Percentiles rank a stretch among this genome's conserved stretches.
Evolutionary conservation across 2,888 invertebrate genomes (phyloP).

Genomic region (Drosophila engyochracea): DNA sequence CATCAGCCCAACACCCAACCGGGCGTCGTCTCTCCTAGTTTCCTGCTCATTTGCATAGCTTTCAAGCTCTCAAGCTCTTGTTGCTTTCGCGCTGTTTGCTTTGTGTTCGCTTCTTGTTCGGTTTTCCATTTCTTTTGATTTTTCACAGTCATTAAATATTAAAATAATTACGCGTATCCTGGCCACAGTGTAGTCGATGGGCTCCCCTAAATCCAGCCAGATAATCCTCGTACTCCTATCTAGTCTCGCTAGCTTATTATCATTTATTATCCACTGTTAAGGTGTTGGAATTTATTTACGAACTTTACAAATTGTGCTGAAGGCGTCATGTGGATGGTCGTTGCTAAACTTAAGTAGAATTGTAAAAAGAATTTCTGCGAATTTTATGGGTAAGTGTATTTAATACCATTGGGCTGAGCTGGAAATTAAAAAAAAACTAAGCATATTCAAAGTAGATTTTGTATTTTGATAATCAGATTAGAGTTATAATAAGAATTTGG

Average conservation of each 20-base stretch:
- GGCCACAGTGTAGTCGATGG: conserved; percentile 7
- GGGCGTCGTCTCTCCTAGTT: background rate
- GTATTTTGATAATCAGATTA: background rate
- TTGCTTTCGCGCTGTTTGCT: conserved; percentile 6
- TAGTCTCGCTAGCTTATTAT: conserved; percentile 54
- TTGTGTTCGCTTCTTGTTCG: background rate
- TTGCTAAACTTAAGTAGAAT: conserved; percentile 3
- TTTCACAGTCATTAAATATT: conserved; percentile 67
- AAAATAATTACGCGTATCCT: conserved; percentile 64
- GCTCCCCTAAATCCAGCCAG: background rate
- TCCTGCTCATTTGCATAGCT: conserved; percentile 51
- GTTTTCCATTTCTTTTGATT: conserved; percentile 51
- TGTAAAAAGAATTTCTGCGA: background rate
- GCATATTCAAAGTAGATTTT: background rate
- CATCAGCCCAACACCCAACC: background rate
- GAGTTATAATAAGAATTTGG: background rate
- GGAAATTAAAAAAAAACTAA: no score
- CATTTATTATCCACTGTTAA: conserved; percentile 66
- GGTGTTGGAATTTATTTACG: conserved; percentile 45
- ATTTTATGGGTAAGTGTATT: background rate
- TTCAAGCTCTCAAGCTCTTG: background rate
- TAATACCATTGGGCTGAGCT: background rate
- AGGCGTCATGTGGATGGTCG: background rate
- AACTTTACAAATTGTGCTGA: background rate
- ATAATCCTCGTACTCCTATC: conserved; percentile 13